These are phyloP conservation scores for Chrysotoxum bicinctum DNA, from an alignment of 2,888 invertebrate species.

Conservation along the genomic window DNA sequence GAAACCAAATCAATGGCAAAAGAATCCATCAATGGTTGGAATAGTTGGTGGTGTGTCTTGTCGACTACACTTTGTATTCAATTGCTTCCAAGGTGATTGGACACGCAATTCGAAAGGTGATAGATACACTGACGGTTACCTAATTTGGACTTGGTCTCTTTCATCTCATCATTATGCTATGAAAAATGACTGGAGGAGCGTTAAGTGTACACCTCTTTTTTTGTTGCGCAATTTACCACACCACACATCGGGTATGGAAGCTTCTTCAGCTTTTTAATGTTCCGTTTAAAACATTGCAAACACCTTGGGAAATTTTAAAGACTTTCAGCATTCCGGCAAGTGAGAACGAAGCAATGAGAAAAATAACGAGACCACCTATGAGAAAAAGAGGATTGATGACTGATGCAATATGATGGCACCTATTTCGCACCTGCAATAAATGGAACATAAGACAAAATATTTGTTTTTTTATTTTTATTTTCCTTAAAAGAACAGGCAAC, in stretches of 20 bases:
- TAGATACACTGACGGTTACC: conserved; percentile 39
- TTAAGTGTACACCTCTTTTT: neutral
- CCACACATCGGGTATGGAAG: neutral
- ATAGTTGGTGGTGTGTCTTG: conserved; percentile 30
- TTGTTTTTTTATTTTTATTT: conserved; percentile 7
- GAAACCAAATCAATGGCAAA: conserved; percentile 22
- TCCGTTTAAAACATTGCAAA: conserved; percentile 25
- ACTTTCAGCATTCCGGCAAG: conserved; percentile 36
- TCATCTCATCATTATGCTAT: conserved; percentile 25
- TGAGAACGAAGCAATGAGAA: conserved; percentile 8
- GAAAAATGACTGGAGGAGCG: conserved; percentile 18
- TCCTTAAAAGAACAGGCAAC: conserved; percentile 27
- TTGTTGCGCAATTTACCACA: neutral
- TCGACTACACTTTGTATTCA: conserved; percentile 29
- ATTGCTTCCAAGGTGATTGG: conserved; percentile 36
- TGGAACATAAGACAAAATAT: conserved; percentile 13
- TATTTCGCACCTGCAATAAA: neutral
- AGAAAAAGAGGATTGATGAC: neutral
- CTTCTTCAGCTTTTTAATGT: conserved; percentile 1
- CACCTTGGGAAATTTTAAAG: conserved; percentile 57
- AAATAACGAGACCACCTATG: conserved; percentile 47
- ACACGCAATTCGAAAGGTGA: conserved; percentile 28
- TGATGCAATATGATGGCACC: conserved; percentile 6
- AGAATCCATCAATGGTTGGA: neutral
- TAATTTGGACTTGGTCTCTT: conserved; percentile 41